Base-by-base conservation (phyloP, 2,797 vertebrate species). In the Glossophaga mutica region DNA sequence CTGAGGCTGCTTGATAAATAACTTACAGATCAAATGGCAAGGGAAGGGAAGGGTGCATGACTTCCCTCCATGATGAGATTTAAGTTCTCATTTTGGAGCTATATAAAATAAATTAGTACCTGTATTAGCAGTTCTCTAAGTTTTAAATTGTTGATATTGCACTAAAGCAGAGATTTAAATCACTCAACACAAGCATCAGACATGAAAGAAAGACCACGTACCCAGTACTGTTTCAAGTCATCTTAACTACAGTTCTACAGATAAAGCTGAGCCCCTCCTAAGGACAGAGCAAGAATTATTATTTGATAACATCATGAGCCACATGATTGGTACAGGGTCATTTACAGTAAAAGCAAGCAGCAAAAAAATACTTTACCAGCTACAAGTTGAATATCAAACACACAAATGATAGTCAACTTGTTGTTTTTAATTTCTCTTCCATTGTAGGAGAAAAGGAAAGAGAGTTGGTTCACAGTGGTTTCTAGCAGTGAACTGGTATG, bases 101-200 rank as follows among this genome's bases (percentile, higher is more conserved):
- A 16, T 21, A 46, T 65, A 81, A 65, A 90, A 74, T 57, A 81
- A 81, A 87, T 48, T 42, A 68, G 34, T 57, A 26, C 39, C 46
- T 88, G 18, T 1, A 0, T 29, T n/a, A 52, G 42, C 57, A 88
- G 32, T 39, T 39, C 57, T 76, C 37, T 65, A 24, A 29, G 65
- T 77, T 82, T 65, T 65, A 83, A 85, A 42, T 37, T 32, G 37
- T 78, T 78, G 62, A 77, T 68, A 42, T 32, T 83, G 24, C 39
- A 16, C 71, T 68, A 78, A 84, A 91, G 77, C 12, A 76, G n/a
- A 95, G 78, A 91, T 82, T 52, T 26, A 81, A 67, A 68, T 74
- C 22, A 71, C 24, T 48, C 87, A 88, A 78, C 48, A 52, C 3
- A 68, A 83, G 52, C 42, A 82, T 11, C 16, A 73, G 74, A 4